Base-by-base conservation (phyloP, 2,113 vertebrate genomes). In the Nettapus auritus region DNA sequence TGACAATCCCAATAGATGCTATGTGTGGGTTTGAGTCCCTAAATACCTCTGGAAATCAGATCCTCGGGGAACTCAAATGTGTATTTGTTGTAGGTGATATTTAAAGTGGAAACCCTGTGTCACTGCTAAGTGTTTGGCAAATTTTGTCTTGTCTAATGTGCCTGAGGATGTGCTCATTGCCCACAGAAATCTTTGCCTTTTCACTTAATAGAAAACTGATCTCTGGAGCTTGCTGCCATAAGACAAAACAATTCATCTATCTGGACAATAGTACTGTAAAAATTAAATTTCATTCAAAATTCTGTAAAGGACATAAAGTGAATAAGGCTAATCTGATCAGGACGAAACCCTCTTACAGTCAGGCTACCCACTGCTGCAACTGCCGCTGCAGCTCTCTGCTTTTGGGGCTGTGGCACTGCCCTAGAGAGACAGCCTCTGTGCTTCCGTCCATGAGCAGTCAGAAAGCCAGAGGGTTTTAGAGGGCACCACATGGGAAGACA, bases 181-280 rank as follows among this genome's bases (percentile, higher is more conserved):
- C 88, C 81, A 38, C 52, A 67, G 88, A 92, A 90, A 89, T 93
- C 86, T 69, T 36, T 92, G 88, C 57, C 74, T 93, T 81, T 83
- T 94, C 86, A 92, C 83, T 92, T 75, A 93, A 95, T 86, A 86
- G 90, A 82, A 96, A 96, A 94, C 86, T 23, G 70, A 67, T 95
- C 90, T 93, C 56, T 79, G 44, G 57, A 88, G 53, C 86, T 94
- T 46, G 11, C 74, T 89, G 94, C 92, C n/a, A 5, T 95, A 87
- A 94, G 86, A 90, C 77, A 88, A 92, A 93, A 67, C 88, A 90
- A 95, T 95, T 82, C 31, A 60, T 93, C 36, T 77, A 33, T 81
- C 90, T 93, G 92, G 90, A 95, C 94, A 94, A 93, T 93, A 94
- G 88, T 60, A 57, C 82, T 89, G 80, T 93, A 94, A 96, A 95